Evolutionary conservation across 2,113 vertebrate species (phyloP), one percentile per base, ranked within the genome.

Genomic region (Aythya baeri): DNA sequence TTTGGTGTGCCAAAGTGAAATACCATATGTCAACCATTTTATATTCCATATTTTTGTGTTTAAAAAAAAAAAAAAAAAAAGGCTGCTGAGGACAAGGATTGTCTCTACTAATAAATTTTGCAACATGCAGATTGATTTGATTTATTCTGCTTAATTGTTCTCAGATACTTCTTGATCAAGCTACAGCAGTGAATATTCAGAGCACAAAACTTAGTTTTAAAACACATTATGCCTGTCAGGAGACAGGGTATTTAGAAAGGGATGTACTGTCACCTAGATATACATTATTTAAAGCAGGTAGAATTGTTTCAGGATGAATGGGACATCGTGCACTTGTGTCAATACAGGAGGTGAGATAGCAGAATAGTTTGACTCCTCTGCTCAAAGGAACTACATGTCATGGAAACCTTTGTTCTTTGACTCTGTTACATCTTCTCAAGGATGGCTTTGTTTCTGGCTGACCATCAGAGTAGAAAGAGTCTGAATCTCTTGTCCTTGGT

Each of bases 21-120:
- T 62, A 73, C 9, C 32, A 59, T 80, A 68, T 90, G 32, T 32
- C 50, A 80, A 89, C 41, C 32, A 63, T 74, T 90, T 70, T 74
- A 29, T 17, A 36, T 88, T 96, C 61, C 73, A 84, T 61, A 85
- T 76, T 85, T 94, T 94, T 84, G 58, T 31, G 34, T 70, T n/a
- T 50, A 90, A 55, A 90, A 55, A 90, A 38, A 44, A 44, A 44
- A 44, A 44, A 44, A 44, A 17, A 44, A 44, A 44, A 17, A 44
- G 17, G 17, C 16, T 91, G 9, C 34, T 81, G 38, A 17, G 14
- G 38, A n/a, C 9, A 85, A 32, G 7, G n/a, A 8, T 49, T 21
- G 31, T 31, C 7, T 68, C 15, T 54, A 52, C 31, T 55, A 65
- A 72, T 26, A 85, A 88, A 79, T 54, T 80, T 50, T 80, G 34